These are phyloP conservation scores for Dicrostonyx torquatus DNA, from an alignment of 2,797 vertebrate genomes.

Conservation along the genomic window DNA sequence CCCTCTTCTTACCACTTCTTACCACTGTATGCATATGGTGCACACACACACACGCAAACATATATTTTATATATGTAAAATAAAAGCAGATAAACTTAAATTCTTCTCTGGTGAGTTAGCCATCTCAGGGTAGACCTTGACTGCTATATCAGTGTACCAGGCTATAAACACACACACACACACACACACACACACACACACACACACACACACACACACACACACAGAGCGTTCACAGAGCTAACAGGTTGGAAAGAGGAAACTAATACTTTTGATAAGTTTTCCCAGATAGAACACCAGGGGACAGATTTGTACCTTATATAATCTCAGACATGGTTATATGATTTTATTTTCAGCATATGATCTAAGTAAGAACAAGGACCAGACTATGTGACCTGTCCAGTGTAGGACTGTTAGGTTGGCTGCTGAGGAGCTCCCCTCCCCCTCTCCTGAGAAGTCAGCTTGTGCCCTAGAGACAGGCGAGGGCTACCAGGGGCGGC, in stretches of 20 bases:
- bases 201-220: neutral
- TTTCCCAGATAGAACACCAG: neutral
- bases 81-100: no score
- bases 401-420: no score
- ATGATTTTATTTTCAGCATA: neutral
- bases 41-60: no score
- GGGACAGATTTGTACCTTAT: neutral
- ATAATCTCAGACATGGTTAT: neutral
- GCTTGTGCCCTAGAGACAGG: neutral
- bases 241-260: neutral
- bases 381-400: neutral
- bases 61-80: no score
- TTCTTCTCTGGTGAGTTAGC: no score
- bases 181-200: neutral
- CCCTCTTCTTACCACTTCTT: no score
- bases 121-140: no score
- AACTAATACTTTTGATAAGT: neutral
- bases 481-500: fast-evolving
- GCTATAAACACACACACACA: neutral
- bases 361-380: neutral
- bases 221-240: neutral
- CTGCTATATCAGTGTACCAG: no score
- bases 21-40: no score
- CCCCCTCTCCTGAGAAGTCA: neutral
- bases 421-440: neutral